Evolutionary conservation across 1,140 invertebrate species (phyloP).

Genomic region (Odontomachus brunneus): DNA sequence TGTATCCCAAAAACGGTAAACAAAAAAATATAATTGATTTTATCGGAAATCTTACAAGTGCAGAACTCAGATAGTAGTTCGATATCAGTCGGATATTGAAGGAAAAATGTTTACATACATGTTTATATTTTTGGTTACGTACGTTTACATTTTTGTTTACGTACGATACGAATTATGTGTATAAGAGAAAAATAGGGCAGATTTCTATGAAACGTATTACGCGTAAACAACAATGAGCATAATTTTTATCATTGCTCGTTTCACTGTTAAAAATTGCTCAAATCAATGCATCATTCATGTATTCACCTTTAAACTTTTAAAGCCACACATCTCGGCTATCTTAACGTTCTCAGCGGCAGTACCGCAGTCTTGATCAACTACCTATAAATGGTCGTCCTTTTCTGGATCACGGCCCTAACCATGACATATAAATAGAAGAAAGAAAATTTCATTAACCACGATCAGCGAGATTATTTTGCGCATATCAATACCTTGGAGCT

Average conservation of each 20-base stretch:
- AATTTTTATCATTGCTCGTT: no score
- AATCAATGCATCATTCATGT: no score
- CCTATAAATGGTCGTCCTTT: not conserved
- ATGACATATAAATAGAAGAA: not conserved
- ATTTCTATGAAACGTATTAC: not conserved
- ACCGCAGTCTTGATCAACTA: no score
- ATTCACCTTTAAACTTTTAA: no score
- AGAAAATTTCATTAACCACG: not conserved
- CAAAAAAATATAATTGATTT: no score
- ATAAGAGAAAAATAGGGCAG: not conserved
- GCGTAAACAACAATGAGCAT: not conserved
- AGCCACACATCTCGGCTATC: no score
- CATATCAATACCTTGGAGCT: not conserved
- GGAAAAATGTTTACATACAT: not conserved
- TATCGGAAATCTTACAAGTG: no score
- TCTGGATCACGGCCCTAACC: not conserved
- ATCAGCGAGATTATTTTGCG: not conserved
- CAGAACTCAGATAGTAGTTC: no score
- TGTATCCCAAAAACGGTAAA: no score
- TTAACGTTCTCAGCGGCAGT: no score
- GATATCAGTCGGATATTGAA: no score
- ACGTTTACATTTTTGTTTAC: not conserved
- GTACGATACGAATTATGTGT: not conserved
- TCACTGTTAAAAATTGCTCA: no score
- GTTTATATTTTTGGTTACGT: not conserved